These are phyloP conservation scores for Monochamus saltuarius DNA, from an alignment of 1,140 invertebrate genomes.

Conservation along the genomic window DNA sequence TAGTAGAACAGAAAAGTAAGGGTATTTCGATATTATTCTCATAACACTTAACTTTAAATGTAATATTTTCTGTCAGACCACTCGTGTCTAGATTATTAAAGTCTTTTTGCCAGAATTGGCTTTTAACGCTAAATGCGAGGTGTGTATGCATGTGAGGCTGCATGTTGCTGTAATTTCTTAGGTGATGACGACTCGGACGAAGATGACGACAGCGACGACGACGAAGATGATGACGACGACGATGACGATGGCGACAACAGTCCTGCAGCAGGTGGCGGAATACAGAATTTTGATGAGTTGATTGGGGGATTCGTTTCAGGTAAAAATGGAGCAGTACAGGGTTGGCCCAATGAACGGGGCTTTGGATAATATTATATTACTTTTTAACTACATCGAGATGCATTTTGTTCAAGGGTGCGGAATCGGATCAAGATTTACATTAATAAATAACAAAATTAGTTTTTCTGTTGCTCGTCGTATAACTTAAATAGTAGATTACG, in stretches of 20 bases:
- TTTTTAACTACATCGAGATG: too few species aligned
- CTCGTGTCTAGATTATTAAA: not conserved
- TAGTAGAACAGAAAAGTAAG: constrained; percentile 94
- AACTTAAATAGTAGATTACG: too few species aligned
- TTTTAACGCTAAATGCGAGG: constrained; percentile 28
- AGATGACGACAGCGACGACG: constrained; percentile 54
- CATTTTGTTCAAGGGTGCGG: too few species aligned
- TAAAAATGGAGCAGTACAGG: constrained; percentile 28
- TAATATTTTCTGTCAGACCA: constrained; percentile 1
- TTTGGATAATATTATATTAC: too few species aligned
- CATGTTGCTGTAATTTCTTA: constrained; percentile 51
- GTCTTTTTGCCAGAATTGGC: not conserved
- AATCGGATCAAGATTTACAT: too few species aligned
- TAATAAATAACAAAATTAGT: too few species aligned
- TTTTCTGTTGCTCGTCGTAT: too few species aligned
- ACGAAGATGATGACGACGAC: constrained; percentile 57
- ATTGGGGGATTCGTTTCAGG: constrained; percentile 47
- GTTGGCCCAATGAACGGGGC: too few species aligned
- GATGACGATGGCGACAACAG: constrained; percentile 46
- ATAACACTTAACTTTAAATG: not conserved
- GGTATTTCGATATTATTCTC: constrained; percentile 36
- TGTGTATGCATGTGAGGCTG: constrained; percentile 44
- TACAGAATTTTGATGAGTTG: constrained; percentile 56
- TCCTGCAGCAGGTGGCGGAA: constrained; percentile 26
- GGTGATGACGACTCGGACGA: constrained; percentile 53